Base-by-base conservation (phyloP, 2,888 invertebrate species). In the Phalangium opilio region DNA sequence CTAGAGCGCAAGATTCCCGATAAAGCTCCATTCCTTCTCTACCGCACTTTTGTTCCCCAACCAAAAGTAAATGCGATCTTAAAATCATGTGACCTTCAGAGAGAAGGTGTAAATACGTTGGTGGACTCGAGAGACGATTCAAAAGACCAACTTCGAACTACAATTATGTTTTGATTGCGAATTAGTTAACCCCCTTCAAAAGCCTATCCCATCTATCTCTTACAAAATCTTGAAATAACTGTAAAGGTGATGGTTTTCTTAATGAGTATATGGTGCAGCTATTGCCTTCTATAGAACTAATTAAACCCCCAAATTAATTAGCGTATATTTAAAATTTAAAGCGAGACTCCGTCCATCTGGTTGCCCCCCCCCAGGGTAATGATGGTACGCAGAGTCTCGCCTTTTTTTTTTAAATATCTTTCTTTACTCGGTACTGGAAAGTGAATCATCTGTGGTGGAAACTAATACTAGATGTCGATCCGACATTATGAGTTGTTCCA, bases 241-340 rank as follows among this genome's bases (percentile, higher is more conserved):
- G 74, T 47, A 74, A 74, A 10, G 77, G 71, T 18, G 70, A 69
- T 1, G 81, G 81, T 47, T 79, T 64, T 55, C 75, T 75, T 41
- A 84, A 63, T 20, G 76, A 77, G 62, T 83, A 83, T n/a, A 82
- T 65, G 1, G 82, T 82, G 78, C 81, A 79, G 48, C 56, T 58
- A 44, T 50, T 55, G 34, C 55, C 58, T 43, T 57, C 58, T 43
- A 51, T 56, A 53, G 49, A 38, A 21, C 50, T 53, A 43, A 19
- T 45, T 40, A 33, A 39, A 45, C 34, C 11, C 34, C 11, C n/a
- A n/a, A n/a, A n/a, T n/a, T n/a, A n/a, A n/a, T n/a, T n/a, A n/a
- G n/a, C n/a, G n/a, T n/a, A n/a, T n/a, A n/a, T n/a, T n/a, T n/a
- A n/a, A n/a, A n/a, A n/a, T n/a, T n/a, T n/a, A n/a, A n/a, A n/a